Evolutionary conservation across 1,140 invertebrate species (phyloP), one percentile per base, ranked within the genome.

Genomic region (Mycetomoellerius zeteki): DNA sequence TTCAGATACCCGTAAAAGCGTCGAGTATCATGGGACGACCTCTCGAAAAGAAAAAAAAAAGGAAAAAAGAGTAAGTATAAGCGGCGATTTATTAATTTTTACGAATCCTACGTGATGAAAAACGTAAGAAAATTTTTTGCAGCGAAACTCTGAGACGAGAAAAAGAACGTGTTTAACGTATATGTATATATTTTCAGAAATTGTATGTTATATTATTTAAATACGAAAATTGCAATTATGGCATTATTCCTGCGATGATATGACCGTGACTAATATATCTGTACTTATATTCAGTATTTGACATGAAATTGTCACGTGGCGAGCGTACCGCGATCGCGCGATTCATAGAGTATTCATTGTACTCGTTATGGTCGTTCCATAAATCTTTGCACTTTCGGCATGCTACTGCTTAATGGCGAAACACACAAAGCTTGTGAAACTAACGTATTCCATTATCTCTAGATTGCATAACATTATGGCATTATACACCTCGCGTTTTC

Each of bases 361-460:
- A 78, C 30, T 78, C 76, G 58, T 78, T 65, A 78, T 21, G 64
- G 60, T 54, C 27, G 60, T 80, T 65, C 43, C 43, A 80, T 80
- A 65, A 80, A 65, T 65, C 60, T 80, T 80, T 65, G 76, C 76
- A 52, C 43, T 65, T 78, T 78, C 60, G 60, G 60, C 16, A 30
- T 16, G 43, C 60, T 10, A 24, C 60, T 65, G 76, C 76, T 80
- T 80, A 65, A 80, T 65, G 75, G 54, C 19, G 62, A 80, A 67
- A 80, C 43, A 27, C 16, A 43, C 76, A 65, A 65, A 80, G 76
- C 76, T 52, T 80, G 60, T 33, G 76, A 80, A 52, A 65, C 60
- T 78, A 65, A 65, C 47, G 19, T 80, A 78, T 80, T 80, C 76
- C 76, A 80, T 80, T 80, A 80, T 80, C 43, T 80, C 76, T 65